Percentiles rank a stretch among this genome's conserved stretches.
These are phyloP conservation scores for Eupithecia exiguata DNA, from an alignment of 2,888 invertebrate species.

Conservation along the genomic window DNA sequence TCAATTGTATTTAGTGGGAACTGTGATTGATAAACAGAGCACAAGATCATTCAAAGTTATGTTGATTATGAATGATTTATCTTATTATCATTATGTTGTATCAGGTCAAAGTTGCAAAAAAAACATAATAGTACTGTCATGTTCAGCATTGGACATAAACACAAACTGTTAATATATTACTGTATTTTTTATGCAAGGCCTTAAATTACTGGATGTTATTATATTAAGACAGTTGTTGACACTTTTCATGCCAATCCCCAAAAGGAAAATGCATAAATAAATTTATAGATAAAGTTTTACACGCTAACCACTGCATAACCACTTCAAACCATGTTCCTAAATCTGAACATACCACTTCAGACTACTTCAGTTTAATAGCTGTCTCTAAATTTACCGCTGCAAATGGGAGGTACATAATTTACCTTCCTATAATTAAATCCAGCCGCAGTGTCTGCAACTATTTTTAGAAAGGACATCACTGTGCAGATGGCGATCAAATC, in stretches of 20 bases:
- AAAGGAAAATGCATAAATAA: background rate
- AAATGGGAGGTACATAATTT: slow-evolving; percentile 40
- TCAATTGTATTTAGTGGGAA: slow-evolving; percentile 1
- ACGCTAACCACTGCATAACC: background rate
- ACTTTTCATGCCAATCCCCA: background rate
- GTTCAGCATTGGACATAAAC: no score
- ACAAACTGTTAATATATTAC: no score
- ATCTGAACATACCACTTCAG: slow-evolving; percentile 27
- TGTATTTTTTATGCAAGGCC: background rate
- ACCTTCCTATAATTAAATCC: slow-evolving; percentile 50
- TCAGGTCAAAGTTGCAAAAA: no score
- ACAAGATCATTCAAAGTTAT: background rate
- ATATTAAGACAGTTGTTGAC: background rate
- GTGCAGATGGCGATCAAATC: slow-evolving; percentile 56
- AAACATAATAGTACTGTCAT: no score
- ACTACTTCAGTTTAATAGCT: slow-evolving; percentile 24
- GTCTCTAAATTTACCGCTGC: slow-evolving; percentile 34
- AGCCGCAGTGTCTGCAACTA: slow-evolving; percentile 57
- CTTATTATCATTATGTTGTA: background rate
- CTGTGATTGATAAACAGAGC: background rate
- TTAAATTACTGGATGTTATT: background rate
- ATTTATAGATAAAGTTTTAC: background rate
- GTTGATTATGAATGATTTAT: background rate
- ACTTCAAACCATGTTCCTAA: slow-evolving; percentile 28
- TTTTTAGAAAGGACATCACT: slow-evolving; percentile 64